These are phyloP conservation scores for Ashinkailepas kermadecensis DNA, from an alignment of 2,888 invertebrate genomes.

Conservation along the genomic window DNA sequence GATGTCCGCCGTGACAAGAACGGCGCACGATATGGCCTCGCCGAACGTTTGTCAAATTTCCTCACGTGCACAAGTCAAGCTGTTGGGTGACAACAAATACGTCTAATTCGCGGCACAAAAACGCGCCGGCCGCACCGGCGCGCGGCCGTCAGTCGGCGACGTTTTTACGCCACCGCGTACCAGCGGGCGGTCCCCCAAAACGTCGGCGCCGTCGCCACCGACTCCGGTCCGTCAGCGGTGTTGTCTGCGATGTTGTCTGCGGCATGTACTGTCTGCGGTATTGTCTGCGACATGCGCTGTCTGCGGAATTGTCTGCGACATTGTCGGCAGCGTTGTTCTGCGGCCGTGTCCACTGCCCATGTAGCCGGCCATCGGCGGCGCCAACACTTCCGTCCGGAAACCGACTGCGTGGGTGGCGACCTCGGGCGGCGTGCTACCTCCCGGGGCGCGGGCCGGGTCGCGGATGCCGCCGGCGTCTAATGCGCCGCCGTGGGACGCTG, in stretches of 20 bases:
- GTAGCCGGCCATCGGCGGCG: neutral
- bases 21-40: neutral
- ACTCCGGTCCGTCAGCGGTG: too few species aligned
- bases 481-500: neutral
- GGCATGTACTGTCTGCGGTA: too few species aligned
- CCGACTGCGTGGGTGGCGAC: neutral
- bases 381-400: neutral
- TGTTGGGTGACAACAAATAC: constrained; percentile 2
- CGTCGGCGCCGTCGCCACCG: neutral
- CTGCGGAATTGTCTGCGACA: too few species aligned
- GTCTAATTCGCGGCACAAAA: constrained; percentile 3
- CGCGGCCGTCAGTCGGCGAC: neutral
- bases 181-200: neutral
- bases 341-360: neutral
- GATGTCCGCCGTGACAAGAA: neutral
- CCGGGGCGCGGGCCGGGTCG: neutral
- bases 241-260: too few species aligned
- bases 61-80: neutral
- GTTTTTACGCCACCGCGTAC: neutral
- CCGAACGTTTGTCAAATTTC: neutral
- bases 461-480: neutral
- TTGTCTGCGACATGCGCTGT: too few species aligned
- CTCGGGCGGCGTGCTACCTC: neutral
- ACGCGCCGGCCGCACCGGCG: neutral
- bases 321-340: too few species aligned